Base-by-base conservation (phyloP, 2,888 invertebrate species). In the Andrena flavipes region DNA sequence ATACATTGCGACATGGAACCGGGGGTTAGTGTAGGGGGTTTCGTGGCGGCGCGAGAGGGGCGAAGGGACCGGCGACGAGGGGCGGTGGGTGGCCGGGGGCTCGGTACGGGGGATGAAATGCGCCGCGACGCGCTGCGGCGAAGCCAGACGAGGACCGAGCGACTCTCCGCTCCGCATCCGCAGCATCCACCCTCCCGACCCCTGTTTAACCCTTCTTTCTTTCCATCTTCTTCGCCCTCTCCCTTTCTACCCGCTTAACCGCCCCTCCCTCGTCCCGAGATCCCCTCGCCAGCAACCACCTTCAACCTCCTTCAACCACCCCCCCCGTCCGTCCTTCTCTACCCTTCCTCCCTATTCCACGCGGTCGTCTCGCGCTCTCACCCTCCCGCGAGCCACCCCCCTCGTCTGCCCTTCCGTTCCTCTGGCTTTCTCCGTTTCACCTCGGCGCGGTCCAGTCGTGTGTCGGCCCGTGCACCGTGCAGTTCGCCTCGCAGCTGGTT, bases 1-100 rank as follows among this genome's bases (percentile, higher is more conserved):
- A 93, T 93, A 90, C 93, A 92, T 93, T 93, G 93, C 93, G 93
- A 93, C 93, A 93, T 91, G 86, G 88, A 87, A 83, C 82, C 84
- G 77, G 84, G 82, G 87, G 87, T 88, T 87, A 78, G 87, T 82
- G 85, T 84, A 87, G 87, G 87, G 80, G 85, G 85, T 82, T 85
- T 80, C 84, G 86, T 79, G 85, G 84, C 8, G 49, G 74, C 76
- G 80, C 56, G 72, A 49, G 84, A 84, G 82, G 77, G 83, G 81
- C 65, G 77, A 81, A 69, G 76, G 72, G 79, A 59, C 62, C 29
- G 71, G 80, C 74, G 82, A 64, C 49, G 64, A 64, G 77, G 16
- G 63, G 77, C 30, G 85, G 81, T 83, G 74, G 87, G 49, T 75
- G 60, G 85, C 65, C 76, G 33, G 73, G 70, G 72, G 80, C 74